A percentile compares a stretch with the other conserved stretches of the same genome.
These are phyloP conservation scores for Nymphicus hollandicus DNA, from an alignment of 2,113 vertebrate genomes.

Conservation along the genomic window DNA sequence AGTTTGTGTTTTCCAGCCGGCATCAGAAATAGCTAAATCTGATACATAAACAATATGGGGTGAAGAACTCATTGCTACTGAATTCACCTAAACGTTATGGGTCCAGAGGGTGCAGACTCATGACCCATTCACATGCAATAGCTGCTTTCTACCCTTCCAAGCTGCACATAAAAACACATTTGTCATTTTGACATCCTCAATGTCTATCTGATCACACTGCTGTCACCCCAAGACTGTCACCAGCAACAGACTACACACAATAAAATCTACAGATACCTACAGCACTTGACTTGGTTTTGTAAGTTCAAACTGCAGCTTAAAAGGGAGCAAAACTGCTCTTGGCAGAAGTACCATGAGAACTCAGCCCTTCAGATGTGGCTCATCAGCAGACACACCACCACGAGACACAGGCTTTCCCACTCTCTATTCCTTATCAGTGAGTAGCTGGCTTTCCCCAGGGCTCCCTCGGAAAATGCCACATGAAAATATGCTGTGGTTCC, in stretches of 20 bases:
- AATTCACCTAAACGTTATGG: neutral
- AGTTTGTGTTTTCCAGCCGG: neutral
- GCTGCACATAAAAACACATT: neutral
- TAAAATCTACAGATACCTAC: neutral
- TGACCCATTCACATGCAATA: rapidly evolving
- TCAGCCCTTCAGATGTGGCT: neutral
- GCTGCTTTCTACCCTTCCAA: neutral
- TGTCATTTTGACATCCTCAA: neutral
- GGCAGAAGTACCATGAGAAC: neutral
- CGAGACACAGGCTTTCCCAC: neutral
- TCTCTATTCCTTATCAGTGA: neutral
- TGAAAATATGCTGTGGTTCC: neutral
- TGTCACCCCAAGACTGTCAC: neutral
- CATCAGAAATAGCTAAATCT: neutral
- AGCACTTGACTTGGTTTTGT: neutral
- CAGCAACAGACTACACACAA: neutral
- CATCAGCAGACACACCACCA: neutral
- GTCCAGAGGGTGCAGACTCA: neutral
- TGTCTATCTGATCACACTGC: neutral
- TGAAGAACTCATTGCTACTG: neutral
- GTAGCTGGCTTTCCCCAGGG: neutral
- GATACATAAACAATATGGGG: neutral
- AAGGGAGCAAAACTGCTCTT: neutral
- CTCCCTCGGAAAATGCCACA: neutral
- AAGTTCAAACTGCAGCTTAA: neutral